Evolutionary conservation across 2,113 vertebrate species (phyloP).

Genomic region (Hydrolagus affinis): DNA sequence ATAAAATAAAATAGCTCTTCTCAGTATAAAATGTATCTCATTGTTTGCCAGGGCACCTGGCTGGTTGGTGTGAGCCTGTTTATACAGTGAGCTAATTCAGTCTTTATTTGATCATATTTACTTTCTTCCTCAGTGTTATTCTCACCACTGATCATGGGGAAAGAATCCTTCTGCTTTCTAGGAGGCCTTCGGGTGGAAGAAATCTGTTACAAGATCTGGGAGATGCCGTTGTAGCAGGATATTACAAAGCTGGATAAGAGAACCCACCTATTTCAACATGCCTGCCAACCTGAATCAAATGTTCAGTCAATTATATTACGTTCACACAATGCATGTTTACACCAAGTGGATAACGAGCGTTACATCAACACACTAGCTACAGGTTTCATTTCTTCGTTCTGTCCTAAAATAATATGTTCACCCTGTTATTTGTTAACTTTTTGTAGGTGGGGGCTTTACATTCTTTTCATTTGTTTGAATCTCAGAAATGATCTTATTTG

Average conservation of each 20-base stretch:
- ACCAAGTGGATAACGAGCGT: not conserved
- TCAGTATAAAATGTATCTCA: not conserved
- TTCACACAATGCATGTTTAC: not conserved
- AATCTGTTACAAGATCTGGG: constrained; percentile 50
- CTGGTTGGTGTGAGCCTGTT: not conserved
- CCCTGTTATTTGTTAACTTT: not conserved
- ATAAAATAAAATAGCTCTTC: not conserved
- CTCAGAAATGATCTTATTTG: not conserved
- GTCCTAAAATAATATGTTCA: not conserved
- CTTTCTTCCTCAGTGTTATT: not conserved
- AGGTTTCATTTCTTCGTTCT: not conserved
- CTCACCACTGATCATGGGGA: not conserved
- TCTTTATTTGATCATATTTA: not conserved
- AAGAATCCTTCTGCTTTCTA: not conserved
- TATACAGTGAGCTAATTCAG: not conserved
- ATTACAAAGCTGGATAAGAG: constrained; percentile 47
- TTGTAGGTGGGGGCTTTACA: not conserved
- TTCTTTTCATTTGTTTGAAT: not conserved
- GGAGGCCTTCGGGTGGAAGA: constrained; percentile 46
- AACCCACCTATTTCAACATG: constrained; percentile 42
- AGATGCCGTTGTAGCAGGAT: constrained; percentile 47
- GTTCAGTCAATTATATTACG: not conserved
- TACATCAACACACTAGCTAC: not conserved
- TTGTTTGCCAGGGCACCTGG: too few species aligned
- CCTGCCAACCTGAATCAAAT: constrained; percentile 18